phyloP scores from a whole-genome alignment of 1,140 invertebrate genomes.

The Patella vulgata region DNA sequence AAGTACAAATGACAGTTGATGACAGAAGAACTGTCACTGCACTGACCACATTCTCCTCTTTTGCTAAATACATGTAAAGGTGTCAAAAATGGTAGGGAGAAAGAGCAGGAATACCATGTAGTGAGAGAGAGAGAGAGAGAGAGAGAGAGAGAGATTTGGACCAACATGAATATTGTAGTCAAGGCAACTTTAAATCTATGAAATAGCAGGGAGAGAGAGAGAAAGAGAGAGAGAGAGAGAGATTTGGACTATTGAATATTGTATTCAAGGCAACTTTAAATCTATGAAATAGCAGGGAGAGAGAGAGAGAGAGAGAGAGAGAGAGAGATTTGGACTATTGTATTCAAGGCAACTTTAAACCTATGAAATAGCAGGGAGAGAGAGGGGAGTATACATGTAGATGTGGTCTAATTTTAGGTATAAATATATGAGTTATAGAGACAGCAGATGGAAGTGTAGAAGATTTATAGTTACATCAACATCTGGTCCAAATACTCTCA shows the following conservation, averaged over 20 bases:
- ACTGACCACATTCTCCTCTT: not conserved
- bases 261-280: not conserved
- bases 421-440: too few relatives aligned
- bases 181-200: not conserved
- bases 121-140: constrained; percentile 9
- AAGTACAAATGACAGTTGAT: constrained; percentile 10
- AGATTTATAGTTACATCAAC: too few relatives aligned
- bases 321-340: too few relatives aligned
- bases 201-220: constrained; percentile 8
- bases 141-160: not conserved
- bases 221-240: not conserved
- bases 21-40: constrained; percentile 9
- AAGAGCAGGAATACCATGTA: constrained; percentile 12
- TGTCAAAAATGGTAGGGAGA: not conserved
- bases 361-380: not conserved
- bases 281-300: not conserved
- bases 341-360: not conserved
- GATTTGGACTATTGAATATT: not conserved
- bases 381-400: constrained; percentile 5
- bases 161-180: not conserved
- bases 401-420: too few relatives aligned
- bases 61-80: too few relatives aligned
- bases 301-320: constrained; percentile 8
- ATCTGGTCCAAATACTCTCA: too few relatives aligned
- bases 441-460: too few relatives aligned